phyloP scores from a whole-genome alignment of 2,797 vertebrate genomes.

The Synanceia verrucosa region DNA sequence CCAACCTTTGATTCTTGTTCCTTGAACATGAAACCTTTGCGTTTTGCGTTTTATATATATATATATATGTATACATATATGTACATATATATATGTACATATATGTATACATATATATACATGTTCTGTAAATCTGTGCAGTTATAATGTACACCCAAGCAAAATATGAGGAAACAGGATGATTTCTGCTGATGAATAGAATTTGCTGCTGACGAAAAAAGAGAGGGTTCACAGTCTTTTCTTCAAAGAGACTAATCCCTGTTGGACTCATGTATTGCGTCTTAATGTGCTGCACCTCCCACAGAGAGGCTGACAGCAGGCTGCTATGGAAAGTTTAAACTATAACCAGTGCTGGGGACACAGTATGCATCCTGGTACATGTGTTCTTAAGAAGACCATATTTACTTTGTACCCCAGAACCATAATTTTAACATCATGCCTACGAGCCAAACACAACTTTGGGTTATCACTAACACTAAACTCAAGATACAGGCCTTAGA shows the following conservation, averaged over 20 bases:
- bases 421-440: background rate
- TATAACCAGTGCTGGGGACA: slow-evolving; percentile 22
- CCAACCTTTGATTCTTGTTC: slow-evolving; percentile 63
- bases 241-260: slow-evolving; percentile 67
- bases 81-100: too few relatives aligned
- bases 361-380: background rate
- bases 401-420: background rate
- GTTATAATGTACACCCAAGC: slow-evolving; percentile 16
- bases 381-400: slow-evolving; percentile 12
- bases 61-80: too few relatives aligned
- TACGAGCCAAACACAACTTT: background rate
- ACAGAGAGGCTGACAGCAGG: slow-evolving; percentile 52
- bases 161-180: slow-evolving; percentile 54
- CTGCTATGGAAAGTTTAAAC: slow-evolving; percentile 42
- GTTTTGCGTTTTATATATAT: too few relatives aligned
- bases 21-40: background rate
- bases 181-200: slow-evolving; percentile 51
- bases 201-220: slow-evolving; percentile 35
- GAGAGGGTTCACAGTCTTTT: slow-evolving; percentile 47
- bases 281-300: slow-evolving; percentile 62
- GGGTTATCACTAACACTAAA: background rate
- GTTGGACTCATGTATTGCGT: slow-evolving; percentile 64
- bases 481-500: background rate
- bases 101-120: too few relatives aligned
- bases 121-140: background rate